Base-by-base conservation (phyloP, 2,113 vertebrate genomes). In the Dicrurus megarhynchus region DNA sequence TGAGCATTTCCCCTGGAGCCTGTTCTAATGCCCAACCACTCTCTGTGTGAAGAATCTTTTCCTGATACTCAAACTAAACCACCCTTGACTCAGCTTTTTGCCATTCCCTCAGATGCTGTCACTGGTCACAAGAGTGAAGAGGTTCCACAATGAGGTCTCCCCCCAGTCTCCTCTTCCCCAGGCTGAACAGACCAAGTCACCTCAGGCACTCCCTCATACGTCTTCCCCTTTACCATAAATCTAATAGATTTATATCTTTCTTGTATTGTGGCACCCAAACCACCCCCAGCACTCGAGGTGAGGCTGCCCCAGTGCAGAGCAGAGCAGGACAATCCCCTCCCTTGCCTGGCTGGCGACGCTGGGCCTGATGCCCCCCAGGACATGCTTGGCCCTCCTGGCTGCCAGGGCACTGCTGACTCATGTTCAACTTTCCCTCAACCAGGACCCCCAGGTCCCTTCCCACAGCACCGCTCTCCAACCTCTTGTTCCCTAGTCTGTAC, bases 311-410 rank as follows among this genome's bases (percentile, higher is more conserved):
- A 76, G 32, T 0, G 1, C 61, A 50, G 32, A 68, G 52, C 44
- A 76, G 17, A 59, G 61, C 0, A 0, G 44, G 52, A 37, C 21
- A 76, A 33, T 68, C 53, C 37, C 44, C 52, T 76, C 21, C 37
- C 44, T 50, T 35, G 7, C 27, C 61, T 0, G 0, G 20, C 32
- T 59, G 61, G 10, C 0, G 0, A 35, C 42, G 65, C 55, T 83
- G 37, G 0, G 3, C 16, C 46, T 83, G 80, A 42, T 60, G 55
- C 6, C 3, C 37, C 17, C 37, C 24, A 60, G 37, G 19, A 50
- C 37, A 42, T 0, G 0, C 7, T 23, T 60, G 44, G 30, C 79
- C 55, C 44, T 68, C 37, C 61, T 21, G 53, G 44, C 61, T 68
- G 17, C 52, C 53, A 27, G 26, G 61, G 21, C 32, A 35, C 37